Evolutionary conservation across 1,140 invertebrate species (phyloP), one percentile per base, ranked within the genome.

Genomic region (Amyelois transitella): DNA sequence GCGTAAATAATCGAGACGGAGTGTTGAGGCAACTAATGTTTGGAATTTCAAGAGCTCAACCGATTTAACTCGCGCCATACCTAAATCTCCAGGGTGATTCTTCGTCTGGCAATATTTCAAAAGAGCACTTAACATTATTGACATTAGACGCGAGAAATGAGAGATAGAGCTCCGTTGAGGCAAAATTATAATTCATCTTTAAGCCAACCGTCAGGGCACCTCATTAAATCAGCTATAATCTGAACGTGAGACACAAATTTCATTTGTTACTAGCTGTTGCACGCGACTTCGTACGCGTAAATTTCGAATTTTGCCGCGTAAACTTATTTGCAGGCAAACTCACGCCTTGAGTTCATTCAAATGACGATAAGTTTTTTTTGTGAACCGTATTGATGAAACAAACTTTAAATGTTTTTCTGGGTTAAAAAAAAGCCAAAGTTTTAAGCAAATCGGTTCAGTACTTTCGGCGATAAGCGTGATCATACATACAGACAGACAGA

Each of bases 51-150:
- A 64, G 61, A 57, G 52, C 55, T 51, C 52, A 57, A 57, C 47
- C 52, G 61, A 67, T 63, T 62, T 58, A 67, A 67, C 56, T 60
- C 53, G 32, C 48, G 53, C 54, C 55, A 49, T 63, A 55, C 44
- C 62, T 60, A 61, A 72, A 61, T 62, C 61, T 55, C 56, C 52
- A 28, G 43, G 55, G 60, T 65, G 58, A 64, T 64, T 61, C 64
- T 66, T 59, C 61, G 66, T 24, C 66, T 74, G 71, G 68, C 71
- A 76, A 68, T 76, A 76, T 73, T 69, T 76, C 71, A 76, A 76
- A 60, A 69, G 64, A 72, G 66, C 71, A 72, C 73, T 76, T 76
- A 74, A 72, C 62, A 69, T 71, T 71, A 69, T 74, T 73, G 66
- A 72, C 66, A 66, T 63, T 64, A 69, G 60, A 71, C 49, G 53